Conservation (phyloP, 2,888 invertebrate species). For the Ochropacha duplaris region DNA sequence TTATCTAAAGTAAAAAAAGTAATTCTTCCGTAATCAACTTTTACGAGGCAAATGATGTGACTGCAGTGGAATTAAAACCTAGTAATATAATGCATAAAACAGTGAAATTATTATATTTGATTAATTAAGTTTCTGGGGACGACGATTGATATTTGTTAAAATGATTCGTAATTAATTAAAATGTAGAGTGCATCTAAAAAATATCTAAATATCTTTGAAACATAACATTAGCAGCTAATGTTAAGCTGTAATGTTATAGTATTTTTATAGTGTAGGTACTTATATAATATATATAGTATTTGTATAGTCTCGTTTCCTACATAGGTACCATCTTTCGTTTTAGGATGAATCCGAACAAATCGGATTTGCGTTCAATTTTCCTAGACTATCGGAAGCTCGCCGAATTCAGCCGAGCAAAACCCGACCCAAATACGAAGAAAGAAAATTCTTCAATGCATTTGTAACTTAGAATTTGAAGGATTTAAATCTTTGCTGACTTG, state of each 20-base stretch:
- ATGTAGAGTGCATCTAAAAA: too few relatives aligned
- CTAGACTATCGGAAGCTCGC: conserved; percentile 67
- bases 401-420: conserved; percentile 57
- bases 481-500: conserved; percentile 61
- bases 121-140: too few relatives aligned
- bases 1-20: too few relatives aligned
- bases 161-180: not conserved
- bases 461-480: conserved; percentile 62
- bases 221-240: too few relatives aligned
- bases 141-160: not conserved
- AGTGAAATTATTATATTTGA: not conserved
- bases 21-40: not conserved
- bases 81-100: not conserved
- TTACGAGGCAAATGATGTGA: not conserved
- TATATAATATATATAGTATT: not conserved
- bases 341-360: conserved; percentile 66
- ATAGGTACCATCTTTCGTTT: conserved; percentile 52
- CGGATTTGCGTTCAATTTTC: conserved; percentile 79
- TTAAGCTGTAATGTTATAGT: not conserved
- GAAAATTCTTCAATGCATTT: conserved; percentile 57
- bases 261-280: not conserved
- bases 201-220: too few relatives aligned
- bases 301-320: conserved; percentile 19
- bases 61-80: not conserved
- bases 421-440: conserved; percentile 59